Conservation (phyloP, 2,113 vertebrate genomes). For the Muntiacus reevesi region DNA sequence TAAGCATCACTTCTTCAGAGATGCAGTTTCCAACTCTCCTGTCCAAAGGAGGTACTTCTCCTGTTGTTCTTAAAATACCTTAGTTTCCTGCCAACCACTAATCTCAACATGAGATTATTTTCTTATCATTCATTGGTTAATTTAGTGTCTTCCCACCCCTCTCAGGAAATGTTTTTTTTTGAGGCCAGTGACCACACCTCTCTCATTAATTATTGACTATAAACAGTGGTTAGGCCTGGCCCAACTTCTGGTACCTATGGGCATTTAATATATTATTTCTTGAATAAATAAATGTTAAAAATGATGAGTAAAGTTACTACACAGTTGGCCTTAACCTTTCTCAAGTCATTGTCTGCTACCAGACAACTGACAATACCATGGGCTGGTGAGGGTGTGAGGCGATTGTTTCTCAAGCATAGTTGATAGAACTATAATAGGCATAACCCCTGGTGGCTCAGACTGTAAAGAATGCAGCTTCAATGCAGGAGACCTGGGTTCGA, state of each 20-base stretch:
- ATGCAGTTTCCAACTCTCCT: neutral
- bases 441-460: neutral
- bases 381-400: neutral
- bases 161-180: neutral
- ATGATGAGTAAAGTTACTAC: neutral
- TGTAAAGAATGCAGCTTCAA: neutral
- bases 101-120: neutral
- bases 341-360: neutral
- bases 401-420: neutral
- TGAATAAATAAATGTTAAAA: slow-evolving; percentile 1
- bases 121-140: neutral
- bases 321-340: neutral
- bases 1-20: neutral
- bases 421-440: neutral
- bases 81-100: neutral
- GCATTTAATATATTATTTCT: neutral
- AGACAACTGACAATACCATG: neutral
- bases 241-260: neutral
- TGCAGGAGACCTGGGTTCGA: rapidly evolving
- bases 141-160: neutral
- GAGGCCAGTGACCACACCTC: neutral
- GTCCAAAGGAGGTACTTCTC: neutral
- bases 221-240: neutral
- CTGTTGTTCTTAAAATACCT: neutral
- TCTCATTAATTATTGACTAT: neutral